These are phyloP conservation scores for Macrophya annulata DNA, from an alignment of 2,888 invertebrate genomes.

Conservation along the genomic window DNA sequence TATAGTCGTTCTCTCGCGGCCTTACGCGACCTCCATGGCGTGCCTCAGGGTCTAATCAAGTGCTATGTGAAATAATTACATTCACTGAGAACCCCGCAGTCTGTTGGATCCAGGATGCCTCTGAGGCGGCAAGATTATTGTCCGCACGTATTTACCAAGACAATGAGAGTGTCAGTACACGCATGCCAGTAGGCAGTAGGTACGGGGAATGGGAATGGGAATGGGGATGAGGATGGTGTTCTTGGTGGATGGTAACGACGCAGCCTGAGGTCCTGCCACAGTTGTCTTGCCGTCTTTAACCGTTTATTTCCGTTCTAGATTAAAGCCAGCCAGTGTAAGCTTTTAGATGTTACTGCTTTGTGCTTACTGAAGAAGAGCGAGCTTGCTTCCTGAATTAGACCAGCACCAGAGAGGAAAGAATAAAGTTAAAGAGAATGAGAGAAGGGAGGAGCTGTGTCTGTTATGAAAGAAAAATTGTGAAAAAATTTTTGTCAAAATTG, in stretches of 20 bases:
- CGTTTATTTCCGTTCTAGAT: constrained; percentile 17
- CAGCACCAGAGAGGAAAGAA: neutral
- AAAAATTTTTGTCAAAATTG: neutral
- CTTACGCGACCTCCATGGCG: constrained; percentile 35
- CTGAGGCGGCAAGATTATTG: constrained; percentile 45
- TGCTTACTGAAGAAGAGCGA: neutral
- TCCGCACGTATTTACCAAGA: constrained; percentile 36
- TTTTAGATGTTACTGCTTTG: constrained; percentile 9
- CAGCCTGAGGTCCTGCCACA: neutral
- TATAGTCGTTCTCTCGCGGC: constrained; percentile 34
- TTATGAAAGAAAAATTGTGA: neutral
- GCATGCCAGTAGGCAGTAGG: neutral
- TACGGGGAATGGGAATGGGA: neutral
- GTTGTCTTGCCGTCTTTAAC: constrained; percentile 2
- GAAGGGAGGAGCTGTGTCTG: neutral
- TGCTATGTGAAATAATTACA: constrained; percentile 67
- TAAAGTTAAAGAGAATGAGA: neutral
- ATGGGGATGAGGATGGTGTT: neutral
- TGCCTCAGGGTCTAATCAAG: constrained; percentile 64
- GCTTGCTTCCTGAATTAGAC: neutral
- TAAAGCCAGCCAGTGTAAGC: constrained; percentile 9
- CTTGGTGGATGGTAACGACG: neutral
- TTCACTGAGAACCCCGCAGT: constrained; percentile 57
- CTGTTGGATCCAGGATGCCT: constrained; percentile 20
- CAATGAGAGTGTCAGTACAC: constrained; percentile 16